These are phyloP conservation scores for Sclerodermus sp. DNA, from an alignment of 2,888 invertebrate species.

Conservation along the genomic window DNA sequence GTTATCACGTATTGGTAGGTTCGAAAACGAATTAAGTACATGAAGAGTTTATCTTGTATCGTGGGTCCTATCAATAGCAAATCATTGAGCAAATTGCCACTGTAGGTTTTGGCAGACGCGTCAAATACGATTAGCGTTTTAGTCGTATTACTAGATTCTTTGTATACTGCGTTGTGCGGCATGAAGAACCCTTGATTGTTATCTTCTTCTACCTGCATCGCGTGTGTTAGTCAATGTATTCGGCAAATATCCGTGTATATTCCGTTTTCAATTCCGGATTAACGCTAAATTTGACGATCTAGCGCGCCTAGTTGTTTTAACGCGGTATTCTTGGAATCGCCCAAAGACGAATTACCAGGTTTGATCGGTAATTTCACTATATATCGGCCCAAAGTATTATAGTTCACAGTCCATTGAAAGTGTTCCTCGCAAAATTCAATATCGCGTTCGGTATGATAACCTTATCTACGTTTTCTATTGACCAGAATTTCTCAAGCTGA, in stretches of 20 bases:
- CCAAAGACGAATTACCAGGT: not conserved
- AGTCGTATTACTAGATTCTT: not conserved
- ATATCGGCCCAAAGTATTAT: slow-evolving; percentile 6
- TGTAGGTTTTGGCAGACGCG: no score
- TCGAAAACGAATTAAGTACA: slow-evolving; percentile 4
- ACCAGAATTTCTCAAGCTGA: slow-evolving; percentile 15
- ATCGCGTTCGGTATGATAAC: not conserved
- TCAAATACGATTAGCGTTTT: slow-evolving; percentile 3
- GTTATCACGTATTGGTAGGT: not conserved
- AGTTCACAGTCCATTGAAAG: not conserved
- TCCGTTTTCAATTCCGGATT: not conserved
- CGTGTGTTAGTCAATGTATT: not conserved
- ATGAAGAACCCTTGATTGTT: not conserved
- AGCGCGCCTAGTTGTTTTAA: not conserved
- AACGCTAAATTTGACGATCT: not conserved
- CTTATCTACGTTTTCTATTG: not conserved
- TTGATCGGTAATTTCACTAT: slow-evolving; percentile 1
- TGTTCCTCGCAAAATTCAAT: slow-evolving; percentile 8
- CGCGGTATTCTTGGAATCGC: not conserved
- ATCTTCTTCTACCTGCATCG: not conserved
- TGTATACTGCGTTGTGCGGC: slow-evolving; percentile 1
- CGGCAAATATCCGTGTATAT: not conserved
- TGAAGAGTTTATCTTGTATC: slow-evolving; percentile 7
- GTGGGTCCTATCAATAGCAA: no score
- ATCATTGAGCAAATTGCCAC: no score